Evolutionary conservation across 2,797 vertebrate genomes (phyloP).

Genomic region (Acipenser transmontanus): DNA sequence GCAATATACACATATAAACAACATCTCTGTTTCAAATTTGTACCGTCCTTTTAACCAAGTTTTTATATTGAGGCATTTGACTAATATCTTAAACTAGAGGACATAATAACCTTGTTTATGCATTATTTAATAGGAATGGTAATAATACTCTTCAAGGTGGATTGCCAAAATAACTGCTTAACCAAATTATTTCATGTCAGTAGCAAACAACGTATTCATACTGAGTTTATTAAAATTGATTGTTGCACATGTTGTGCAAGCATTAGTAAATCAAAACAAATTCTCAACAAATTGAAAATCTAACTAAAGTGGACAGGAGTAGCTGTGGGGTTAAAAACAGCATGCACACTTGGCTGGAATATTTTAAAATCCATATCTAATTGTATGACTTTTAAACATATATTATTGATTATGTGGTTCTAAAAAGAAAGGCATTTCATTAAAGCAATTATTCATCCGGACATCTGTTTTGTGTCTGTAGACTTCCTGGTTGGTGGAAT

Average conservation of each 20-base stretch:
- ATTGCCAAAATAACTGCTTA: constrained; percentile 5
- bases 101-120: background rate
- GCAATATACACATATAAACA: too few relatives aligned
- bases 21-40: too few relatives aligned
- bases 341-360: background rate
- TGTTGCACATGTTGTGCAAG: constrained; percentile 30
- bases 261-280: constrained; percentile 41
- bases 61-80: background rate
- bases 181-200: background rate
- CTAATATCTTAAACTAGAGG: background rate
- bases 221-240: constrained; percentile 34
- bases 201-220: constrained; percentile 31
- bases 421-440: too few relatives aligned
- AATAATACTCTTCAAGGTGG: constrained; percentile 13
- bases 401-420: too few relatives aligned
- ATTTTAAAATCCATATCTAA: too few relatives aligned
- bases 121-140: background rate
- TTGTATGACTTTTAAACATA: too few relatives aligned
- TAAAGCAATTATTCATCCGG: too few relatives aligned
- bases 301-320: constrained; percentile 24
- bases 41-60: too few relatives aligned
- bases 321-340: background rate
- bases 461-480: too few relatives aligned
- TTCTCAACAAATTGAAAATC: constrained; percentile 36
- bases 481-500: too few relatives aligned